phyloP scores from a whole-genome alignment of 2,888 invertebrate species.

The Volucella bombylans region DNA sequence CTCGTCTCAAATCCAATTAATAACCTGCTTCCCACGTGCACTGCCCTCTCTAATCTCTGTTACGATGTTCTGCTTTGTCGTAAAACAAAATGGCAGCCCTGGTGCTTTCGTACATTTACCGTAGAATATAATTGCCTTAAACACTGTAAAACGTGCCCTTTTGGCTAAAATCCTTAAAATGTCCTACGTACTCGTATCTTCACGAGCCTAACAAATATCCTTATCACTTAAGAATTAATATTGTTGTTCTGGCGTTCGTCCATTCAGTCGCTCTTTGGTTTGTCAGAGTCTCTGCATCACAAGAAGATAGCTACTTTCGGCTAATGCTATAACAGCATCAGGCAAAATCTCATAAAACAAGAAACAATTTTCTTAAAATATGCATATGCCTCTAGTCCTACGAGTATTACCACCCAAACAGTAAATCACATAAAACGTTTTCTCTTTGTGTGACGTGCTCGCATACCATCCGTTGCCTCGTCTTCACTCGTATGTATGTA shows the following conservation, averaged over 20 bases:
- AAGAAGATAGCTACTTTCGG: background rate
- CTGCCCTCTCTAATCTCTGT: background rate
- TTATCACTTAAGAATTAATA: slow-evolving; percentile 35
- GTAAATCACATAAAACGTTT: slow-evolving; percentile 42
- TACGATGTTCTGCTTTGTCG: background rate
- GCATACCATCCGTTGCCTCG: background rate
- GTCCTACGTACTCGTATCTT: slow-evolving; percentile 42
- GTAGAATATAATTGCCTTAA: slow-evolving; percentile 36
- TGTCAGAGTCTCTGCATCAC: background rate
- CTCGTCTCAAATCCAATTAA: slow-evolving; percentile 25
- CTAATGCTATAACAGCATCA: background rate
- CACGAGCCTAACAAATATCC: slow-evolving; percentile 50
- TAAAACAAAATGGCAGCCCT: slow-evolving; percentile 14
- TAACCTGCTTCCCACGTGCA: slow-evolving; percentile 26
- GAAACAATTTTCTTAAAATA: slow-evolving; percentile 57
- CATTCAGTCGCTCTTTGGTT: background rate
- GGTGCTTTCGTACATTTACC: background rate
- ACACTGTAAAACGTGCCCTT: slow-evolving; percentile 53
- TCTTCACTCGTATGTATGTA: slow-evolving; percentile 31
- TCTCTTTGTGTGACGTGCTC: background rate
- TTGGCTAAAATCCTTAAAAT: slow-evolving; percentile 21
- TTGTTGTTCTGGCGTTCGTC: slow-evolving; percentile 15
- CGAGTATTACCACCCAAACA: slow-evolving; percentile 19
- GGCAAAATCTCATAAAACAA: slow-evolving; percentile 46
- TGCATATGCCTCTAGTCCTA: slow-evolving; percentile 48